Evolutionary conservation across 92 coral and sea anemone species (phyloP), one percentile per base, ranked within the genome.

Genomic region (Umimayanthus chanpuru): DNA sequence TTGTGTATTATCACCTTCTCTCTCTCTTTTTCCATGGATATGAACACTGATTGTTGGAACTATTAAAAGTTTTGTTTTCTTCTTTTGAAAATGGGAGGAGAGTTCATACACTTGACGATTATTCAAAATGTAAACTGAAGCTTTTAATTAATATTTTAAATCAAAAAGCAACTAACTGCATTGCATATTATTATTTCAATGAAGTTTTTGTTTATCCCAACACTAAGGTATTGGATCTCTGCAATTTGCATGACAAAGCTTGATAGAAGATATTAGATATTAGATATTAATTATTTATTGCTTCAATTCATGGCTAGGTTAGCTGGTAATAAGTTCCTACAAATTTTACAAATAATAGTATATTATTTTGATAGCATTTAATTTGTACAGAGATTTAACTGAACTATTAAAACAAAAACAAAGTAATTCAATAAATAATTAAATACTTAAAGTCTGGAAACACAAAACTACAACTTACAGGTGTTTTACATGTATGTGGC

Each of bases 11-110:
- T 78, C 20, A 12, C 30, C 41, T 78, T 23, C 21, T 49, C 41
- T n/a, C 49, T 50, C n/a, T 49, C 66, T 23, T 78, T 39, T 78
- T 36, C 82, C 82, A 78, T 78, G 39, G 41, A 25, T 72, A 10
- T 2, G 36, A 32, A 32, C 36, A 8, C 39, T 76, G 39, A 36
- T 74, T 38, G 6, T 21, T 61, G 23, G 25, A 61, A 23, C 7
- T 61, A 2, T 18, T 61, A 6, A 61, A 61, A 18, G 3, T 0
- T 23, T 5, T 32, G 36, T 9, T 18, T 61, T 5, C 21, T 18
- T 18, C 68, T 56, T 56, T 56, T 56, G 23, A 61, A 61, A 61
- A 61, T 61, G 68, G 25, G 21, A 61, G 20, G 23, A 56, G 68
- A 61, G 21, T 10, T 53, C 58, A 61, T 61, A 61, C 26, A 61